Evolutionary conservation across 1,140 invertebrate genomes (phyloP).

Genomic region (Bombus haemorrhoidalis): DNA sequence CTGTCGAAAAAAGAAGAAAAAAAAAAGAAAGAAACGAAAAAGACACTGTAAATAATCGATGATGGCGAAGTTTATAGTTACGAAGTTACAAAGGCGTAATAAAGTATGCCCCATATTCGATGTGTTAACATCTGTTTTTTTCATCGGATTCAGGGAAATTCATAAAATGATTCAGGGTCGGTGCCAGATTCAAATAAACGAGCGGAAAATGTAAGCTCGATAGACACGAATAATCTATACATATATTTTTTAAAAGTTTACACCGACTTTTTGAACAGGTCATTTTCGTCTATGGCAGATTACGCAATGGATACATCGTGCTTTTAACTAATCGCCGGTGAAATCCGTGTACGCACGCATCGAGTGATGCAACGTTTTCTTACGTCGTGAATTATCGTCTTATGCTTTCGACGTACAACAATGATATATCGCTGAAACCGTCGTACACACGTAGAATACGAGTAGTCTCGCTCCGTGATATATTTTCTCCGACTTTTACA

Average conservation of each 20-base stretch:
- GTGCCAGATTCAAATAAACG: neutral
- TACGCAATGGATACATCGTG: slow-evolving; percentile 2
- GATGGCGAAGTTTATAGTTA: neutral
- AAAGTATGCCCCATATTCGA: too few relatives aligned
- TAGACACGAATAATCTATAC: neutral
- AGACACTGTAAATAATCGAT: neutral
- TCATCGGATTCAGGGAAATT: neutral
- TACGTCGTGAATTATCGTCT: slow-evolving; percentile 22
- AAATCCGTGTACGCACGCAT: slow-evolving; percentile 20
- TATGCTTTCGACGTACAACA: neutral
- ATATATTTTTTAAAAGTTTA: neutral
- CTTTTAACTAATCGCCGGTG: neutral
- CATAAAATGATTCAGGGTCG: neutral
- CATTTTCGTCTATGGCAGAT: neutral
- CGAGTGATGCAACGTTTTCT: slow-evolving; percentile 38
- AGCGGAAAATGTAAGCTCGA: neutral
- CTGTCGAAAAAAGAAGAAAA: neutral
- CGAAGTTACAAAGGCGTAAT: too few relatives aligned
- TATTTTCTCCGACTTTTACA: slow-evolving; percentile 9
- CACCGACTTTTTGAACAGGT: slow-evolving; percentile 8
- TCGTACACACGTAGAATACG: slow-evolving; percentile 1
- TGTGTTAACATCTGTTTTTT: neutral
- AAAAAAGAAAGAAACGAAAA: neutral
- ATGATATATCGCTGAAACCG: slow-evolving; percentile 23
- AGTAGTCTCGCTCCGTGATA: neutral